A percentile compares a stretch with the other conserved stretches of the same genome.
These are phyloP conservation scores for Patella depressa DNA, from an alignment of 2,888 invertebrate species.

Conservation along the genomic window DNA sequence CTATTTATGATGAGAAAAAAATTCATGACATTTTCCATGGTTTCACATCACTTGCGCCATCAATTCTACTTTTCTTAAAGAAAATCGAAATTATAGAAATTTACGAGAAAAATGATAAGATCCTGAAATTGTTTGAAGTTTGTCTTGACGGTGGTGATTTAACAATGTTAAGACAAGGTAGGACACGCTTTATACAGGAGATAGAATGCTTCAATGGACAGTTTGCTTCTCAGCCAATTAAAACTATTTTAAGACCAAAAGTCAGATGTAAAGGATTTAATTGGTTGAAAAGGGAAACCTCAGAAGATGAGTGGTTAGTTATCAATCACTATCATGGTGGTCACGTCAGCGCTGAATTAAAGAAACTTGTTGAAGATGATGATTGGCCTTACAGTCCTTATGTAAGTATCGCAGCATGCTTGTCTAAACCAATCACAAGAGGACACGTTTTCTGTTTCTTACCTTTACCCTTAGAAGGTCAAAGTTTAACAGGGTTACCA, in stretches of 20 bases:
- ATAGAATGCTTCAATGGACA: constrained; percentile 12
- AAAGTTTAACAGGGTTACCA: constrained; percentile 62
- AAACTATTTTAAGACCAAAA: neutral
- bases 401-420: constrained; percentile 51
- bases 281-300: neutral
- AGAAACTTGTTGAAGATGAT: constrained; percentile 24
- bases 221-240: constrained; percentile 16
- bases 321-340: constrained; percentile 41
- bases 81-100: constrained; percentile 54
- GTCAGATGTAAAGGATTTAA: neutral
- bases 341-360: constrained; percentile 33
- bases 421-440: constrained; percentile 26
- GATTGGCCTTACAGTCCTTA: constrained; percentile 47
- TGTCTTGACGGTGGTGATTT: constrained; percentile 4
- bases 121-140: constrained; percentile 11
- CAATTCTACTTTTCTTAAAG: constrained; percentile 60
- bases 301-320: constrained; percentile 38
- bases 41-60: constrained; percentile 53
- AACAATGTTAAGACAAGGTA: neutral
- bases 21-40: constrained; percentile 49
- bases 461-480: constrained; percentile 59
- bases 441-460: constrained; percentile 67
- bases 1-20: constrained; percentile 45
- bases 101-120: no score
- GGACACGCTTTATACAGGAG: constrained; percentile 3